Evolutionary conservation across 2,888 invertebrate genomes (phyloP), one percentile per base, ranked within the genome.

Genomic region (Andrena hattorfiana): DNA sequence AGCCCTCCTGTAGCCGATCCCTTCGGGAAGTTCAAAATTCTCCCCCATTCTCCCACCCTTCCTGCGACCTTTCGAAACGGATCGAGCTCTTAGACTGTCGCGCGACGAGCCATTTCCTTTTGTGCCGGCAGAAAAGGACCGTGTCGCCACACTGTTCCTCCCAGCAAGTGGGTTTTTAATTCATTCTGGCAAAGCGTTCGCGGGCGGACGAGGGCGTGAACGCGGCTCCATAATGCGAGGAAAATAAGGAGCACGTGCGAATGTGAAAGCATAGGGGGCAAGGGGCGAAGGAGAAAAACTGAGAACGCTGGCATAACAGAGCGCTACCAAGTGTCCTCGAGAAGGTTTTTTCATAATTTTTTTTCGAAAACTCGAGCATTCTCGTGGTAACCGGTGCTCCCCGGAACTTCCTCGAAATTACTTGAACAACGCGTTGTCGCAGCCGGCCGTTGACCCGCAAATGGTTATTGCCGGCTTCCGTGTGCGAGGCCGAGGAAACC

Each of bases 391-490:
- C 78, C 86, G 60, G 60, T 60, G 75, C 72, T 69, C 83, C 48
- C 54, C 28, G 79, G 56, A 84, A 84, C 73, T 85, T 80, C 62
- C 75, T 71, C 48, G 79, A 73, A 77, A 88, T 87, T 88, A 83
- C 73, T 75, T 28, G 67, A 56, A 74, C 75, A 56, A 71, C 75
- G 64, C 77, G 67, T 59, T 48, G 68, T 71, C 69, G 73, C 71
- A 16, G 67, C 16, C 66, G 72, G 28, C 49, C 69, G 73, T 70
- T 62, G 66, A 71, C 79, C 71, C 42, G 68, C 68, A 79, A 88
- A 88, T 70, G 86, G 83, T 87, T 86, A 86, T 86, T 77, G 69
- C 74, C 23, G 70, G 64, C 71, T 83, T 74, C 49, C 54, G 42
- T 23, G 16, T 20, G 69, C 63, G 10, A 30, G 4, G 64, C n/a